Evolutionary conservation across 2,888 invertebrate genomes (phyloP), one percentile per base, ranked within the genome.

Genomic region (Netelia melanura): DNA sequence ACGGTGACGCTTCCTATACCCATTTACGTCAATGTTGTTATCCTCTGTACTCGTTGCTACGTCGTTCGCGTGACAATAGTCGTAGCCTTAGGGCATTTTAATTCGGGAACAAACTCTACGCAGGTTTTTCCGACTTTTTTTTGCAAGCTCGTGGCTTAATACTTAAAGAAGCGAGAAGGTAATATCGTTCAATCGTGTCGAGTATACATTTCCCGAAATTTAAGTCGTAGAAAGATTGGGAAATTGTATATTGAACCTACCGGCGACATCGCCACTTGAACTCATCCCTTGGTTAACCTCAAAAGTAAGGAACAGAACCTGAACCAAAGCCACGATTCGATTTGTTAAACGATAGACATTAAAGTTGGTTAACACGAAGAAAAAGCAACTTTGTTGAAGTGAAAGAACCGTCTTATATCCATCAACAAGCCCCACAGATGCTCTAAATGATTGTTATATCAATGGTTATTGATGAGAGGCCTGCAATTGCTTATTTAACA

Each of bases 1-100:
- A 91, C 85, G 93, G 93, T 85, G 94, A 92, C 89, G 93, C 91
- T 86, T 93, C 94, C 93, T 93, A 92, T 90, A 92, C 88, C 88
- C 90, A 92, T 92, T 91, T 89, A 90, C 91, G 88, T 89, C 85
- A 88, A 88, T 88, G 38, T 91, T 90, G 90, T 89, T 88, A 86
- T 81, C 71, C 58, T 85, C 54, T 76, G 10, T 68, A 54, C 8
- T 72, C n/a, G 65, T 44, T 54, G 38, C 38, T 38, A 38, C 11
- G 58, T 30, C 48, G 25, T 23, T 72, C 61, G 25, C 54, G 21
- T 43, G 81, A 62, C 70, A 78, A 62, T 44, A 14, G 2, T 52
- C 10, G 14, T 61, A 17, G 67, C 61, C 43, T 25, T 64, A 11
- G 17, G 10, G 3, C 14, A 25, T 54, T 79, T 61, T 61, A 65